A percentile compares a stretch with the other conserved stretches of the same genome.
Evolutionary conservation across 2,113 vertebrate species (phyloP).

Genomic region (Phalacrocorax pelagicus): DNA sequence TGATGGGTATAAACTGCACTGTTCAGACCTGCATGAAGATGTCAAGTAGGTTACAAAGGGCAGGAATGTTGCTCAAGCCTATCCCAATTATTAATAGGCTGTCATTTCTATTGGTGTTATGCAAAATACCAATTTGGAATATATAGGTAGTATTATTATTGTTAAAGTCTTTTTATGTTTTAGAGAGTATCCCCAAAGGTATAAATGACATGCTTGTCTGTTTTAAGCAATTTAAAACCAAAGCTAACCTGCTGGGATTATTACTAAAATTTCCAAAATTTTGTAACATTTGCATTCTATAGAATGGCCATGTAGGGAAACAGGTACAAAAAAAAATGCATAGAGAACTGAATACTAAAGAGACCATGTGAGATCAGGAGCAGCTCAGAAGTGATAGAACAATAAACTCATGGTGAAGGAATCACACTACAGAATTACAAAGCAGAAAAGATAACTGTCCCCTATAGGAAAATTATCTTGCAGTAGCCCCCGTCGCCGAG

Average conservation of each 20-base stretch:
- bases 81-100: background rate
- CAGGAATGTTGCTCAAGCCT: background rate
- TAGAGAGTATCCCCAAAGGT: background rate
- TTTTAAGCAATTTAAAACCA: background rate
- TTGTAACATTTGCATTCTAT: rapidly evolving
- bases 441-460: background rate
- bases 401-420: background rate
- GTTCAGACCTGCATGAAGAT: background rate
- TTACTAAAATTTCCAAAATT: background rate
- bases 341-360: background rate
- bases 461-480: background rate
- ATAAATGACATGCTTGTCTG: background rate
- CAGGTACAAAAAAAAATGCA: background rate
- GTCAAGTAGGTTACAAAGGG: background rate
- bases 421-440: background rate
- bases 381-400: background rate
- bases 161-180: background rate
- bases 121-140: background rate
- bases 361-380: background rate
- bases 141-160: background rate
- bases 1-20: background rate
- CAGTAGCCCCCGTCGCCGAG: background rate
- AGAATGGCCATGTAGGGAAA: background rate
- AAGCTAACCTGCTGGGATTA: background rate
- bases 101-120: background rate